Percentiles rank a stretch among this genome's conserved stretches.
Conservation (phyloP, 1,140 invertebrate species). For the Coenobita brevimanus region DNA sequence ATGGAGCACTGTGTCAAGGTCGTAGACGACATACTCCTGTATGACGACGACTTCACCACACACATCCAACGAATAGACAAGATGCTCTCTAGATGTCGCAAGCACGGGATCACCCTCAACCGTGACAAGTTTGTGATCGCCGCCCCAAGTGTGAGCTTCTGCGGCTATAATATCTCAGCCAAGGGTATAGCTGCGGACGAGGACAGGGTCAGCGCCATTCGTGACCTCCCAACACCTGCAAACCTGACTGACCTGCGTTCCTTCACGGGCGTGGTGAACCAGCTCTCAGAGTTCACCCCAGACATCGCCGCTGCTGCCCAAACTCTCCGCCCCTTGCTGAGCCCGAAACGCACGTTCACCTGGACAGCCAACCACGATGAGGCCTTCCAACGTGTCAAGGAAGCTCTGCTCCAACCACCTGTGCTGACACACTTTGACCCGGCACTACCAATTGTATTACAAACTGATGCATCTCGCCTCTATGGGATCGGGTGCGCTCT, state of each 20-base stretch:
- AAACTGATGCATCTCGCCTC: no score
- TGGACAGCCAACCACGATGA: no score
- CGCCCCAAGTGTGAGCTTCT: background rate
- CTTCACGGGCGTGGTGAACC: background rate
- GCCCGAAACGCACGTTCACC: conserved; percentile 1
- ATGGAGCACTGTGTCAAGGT: background rate
- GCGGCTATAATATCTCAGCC: background rate
- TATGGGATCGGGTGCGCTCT: background rate
- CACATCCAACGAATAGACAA: no score
- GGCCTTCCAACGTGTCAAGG: background rate
- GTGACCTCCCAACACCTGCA: no score
- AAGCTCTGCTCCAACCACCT: no score
- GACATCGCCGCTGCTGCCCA: background rate
- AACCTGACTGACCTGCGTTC: no score
- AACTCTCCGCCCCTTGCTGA: conserved; percentile 18
- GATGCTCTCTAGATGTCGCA: background rate
- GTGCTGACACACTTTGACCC: background rate
- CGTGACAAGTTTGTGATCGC: background rate
- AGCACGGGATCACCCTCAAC: background rate
- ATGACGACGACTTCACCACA: no score
- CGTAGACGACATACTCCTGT: no score
- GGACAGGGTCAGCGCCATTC: background rate
- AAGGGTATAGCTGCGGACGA: background rate
- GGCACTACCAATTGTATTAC: background rate
- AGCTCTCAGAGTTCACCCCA: background rate